phyloP scores from a whole-genome alignment of 2,113 vertebrate genomes.

The Geothlypis trichas region DNA sequence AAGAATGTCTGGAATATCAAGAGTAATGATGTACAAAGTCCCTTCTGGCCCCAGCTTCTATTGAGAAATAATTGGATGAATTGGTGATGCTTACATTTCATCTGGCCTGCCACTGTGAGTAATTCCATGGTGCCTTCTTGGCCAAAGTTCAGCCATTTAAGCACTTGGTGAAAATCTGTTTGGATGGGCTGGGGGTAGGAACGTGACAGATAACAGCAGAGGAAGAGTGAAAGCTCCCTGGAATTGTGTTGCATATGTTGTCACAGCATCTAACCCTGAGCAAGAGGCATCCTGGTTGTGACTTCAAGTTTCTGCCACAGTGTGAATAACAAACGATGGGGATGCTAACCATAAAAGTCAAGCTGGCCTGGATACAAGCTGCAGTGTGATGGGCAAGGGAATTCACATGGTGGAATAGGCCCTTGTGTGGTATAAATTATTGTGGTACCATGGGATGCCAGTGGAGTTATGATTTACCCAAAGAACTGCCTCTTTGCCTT shows the following conservation, averaged over 20 bases:
- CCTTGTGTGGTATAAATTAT: background rate
- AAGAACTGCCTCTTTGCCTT: background rate
- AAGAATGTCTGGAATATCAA: slow-evolving; percentile 56
- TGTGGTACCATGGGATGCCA: background rate
- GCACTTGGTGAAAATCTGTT: slow-evolving; percentile 25
- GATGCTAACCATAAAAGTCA: background rate
- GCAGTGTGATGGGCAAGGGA: background rate
- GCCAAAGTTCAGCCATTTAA: slow-evolving; percentile 25
- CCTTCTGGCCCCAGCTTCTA: slow-evolving; percentile 31
- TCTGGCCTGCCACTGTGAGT: slow-evolving; percentile 41
- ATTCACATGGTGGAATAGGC: background rate
- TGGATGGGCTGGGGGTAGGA: background rate
- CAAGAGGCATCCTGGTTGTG: background rate
- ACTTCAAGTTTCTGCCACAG: background rate
- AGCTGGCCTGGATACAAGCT: background rate
- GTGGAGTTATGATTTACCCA: background rate
- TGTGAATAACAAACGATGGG: background rate
- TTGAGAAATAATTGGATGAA: slow-evolving; percentile 62
- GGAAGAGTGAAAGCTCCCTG: background rate
- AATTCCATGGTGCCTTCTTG: slow-evolving; percentile 21
- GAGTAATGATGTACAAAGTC: slow-evolving; percentile 43
- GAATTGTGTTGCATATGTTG: background rate
- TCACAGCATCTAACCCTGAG: background rate
- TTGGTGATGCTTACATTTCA: slow-evolving; percentile 59
- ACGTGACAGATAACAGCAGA: background rate